Evolutionary conservation across 2,113 vertebrate species (phyloP).

Genomic region (Rhinopomastus cyanomelas): DNA sequence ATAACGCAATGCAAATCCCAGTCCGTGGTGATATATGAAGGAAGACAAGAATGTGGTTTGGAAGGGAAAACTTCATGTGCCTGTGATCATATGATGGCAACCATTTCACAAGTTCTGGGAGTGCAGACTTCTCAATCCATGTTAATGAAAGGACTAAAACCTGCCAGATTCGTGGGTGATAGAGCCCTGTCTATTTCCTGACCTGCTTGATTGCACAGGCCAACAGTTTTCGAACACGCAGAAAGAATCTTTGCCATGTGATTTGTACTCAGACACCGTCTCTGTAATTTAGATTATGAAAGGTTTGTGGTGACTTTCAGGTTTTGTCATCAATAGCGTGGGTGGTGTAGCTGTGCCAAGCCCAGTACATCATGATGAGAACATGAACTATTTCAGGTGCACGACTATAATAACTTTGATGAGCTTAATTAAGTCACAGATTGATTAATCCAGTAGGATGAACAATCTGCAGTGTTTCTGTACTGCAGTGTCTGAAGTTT

Average conservation of each 20-base stretch:
- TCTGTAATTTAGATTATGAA: constrained; percentile 67
- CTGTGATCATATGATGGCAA: not conserved
- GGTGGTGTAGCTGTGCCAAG: constrained; percentile 38
- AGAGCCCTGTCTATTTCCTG: not conserved
- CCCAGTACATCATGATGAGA: constrained; percentile 12
- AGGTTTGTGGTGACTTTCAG: constrained; percentile 67
- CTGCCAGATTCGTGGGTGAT: not conserved
- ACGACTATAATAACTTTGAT: not conserved
- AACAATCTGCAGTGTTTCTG: not conserved
- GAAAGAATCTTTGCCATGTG: constrained; percentile 29
- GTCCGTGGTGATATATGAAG: not conserved
- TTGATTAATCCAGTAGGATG: not conserved
- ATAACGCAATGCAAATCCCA: not conserved
- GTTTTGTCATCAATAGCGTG: constrained; percentile 67
- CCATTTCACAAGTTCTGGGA: not conserved
- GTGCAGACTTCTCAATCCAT: not conserved
- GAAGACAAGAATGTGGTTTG: not conserved
- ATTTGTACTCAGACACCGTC: constrained; percentile 34
- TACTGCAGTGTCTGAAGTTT: not conserved
- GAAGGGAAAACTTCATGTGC: not conserved
- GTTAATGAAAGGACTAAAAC: not conserved
- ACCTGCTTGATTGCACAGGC: not conserved
- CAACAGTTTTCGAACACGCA: not conserved
- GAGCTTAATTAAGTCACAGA: not conserved
- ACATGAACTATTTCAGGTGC: constrained; percentile 28